A percentile compares a stretch with the other conserved stretches of the same genome.
These are phyloP conservation scores for Oreochromis mossambicus DNA, from an alignment of 2,797 vertebrate genomes.

Conservation along the genomic window DNA sequence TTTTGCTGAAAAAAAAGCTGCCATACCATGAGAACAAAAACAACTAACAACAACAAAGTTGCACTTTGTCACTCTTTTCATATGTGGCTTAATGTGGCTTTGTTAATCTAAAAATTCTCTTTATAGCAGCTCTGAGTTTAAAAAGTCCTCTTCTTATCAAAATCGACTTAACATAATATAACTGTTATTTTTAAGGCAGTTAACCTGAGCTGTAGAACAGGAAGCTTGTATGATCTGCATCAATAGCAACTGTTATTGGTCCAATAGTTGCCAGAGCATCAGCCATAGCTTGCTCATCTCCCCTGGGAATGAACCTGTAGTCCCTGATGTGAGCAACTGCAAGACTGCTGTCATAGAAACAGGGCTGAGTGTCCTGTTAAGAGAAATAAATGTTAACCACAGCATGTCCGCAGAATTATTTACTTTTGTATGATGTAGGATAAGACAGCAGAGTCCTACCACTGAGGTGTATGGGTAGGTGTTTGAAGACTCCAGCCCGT, in stretches of 20 bases:
- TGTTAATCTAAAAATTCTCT: not conserved
- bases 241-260: conserved; percentile 77
- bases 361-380: conserved; percentile 73
- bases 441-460: conserved; percentile 66
- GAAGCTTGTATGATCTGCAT: conserved; percentile 77
- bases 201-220: conserved; percentile 81
- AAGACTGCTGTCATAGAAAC: conserved; percentile 70
- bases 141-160: not conserved
- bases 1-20: not conserved
- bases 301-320: conserved; percentile 76
- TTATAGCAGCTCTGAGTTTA: not conserved
- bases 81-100: not conserved
- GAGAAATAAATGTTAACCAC: not conserved
- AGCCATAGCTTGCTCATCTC: conserved; percentile 77
- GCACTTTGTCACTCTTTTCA: not conserved
- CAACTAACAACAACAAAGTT: not conserved
- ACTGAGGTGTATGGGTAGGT: conserved; percentile 87
- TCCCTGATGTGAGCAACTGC: conserved; percentile 73
- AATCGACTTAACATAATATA: rapidly evolving
- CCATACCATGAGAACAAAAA: not conserved
- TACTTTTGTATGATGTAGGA: not conserved
- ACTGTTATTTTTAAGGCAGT: rapidly evolving
- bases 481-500: conserved; percentile 83
- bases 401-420: not conserved
- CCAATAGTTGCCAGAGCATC: conserved; percentile 77